Percentiles rank a stretch among this genome's conserved stretches.
Conservation (phyloP, 1,140 invertebrate genomes). For the Grapholita molesta region DNA sequence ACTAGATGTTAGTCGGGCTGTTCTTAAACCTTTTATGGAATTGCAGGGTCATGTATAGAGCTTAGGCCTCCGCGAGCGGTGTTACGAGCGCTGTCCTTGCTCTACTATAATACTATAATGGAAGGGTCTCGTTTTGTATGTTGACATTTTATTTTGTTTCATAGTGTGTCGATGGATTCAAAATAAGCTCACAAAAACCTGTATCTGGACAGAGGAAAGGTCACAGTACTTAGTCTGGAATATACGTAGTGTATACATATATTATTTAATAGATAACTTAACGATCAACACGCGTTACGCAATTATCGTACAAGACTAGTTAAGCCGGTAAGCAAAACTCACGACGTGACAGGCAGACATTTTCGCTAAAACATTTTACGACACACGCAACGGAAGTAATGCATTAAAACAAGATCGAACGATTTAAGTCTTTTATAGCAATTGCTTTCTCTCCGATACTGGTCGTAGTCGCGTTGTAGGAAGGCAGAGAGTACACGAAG, state of each 20-base stretch:
- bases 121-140: not conserved
- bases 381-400: not conserved
- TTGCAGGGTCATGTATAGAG: not conserved
- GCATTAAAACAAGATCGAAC: slow-evolving; percentile 9
- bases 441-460: slow-evolving; percentile 1
- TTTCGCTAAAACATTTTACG: not conserved
- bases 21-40: not conserved
- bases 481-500: not conserved
- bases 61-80: not conserved
- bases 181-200: too few relatives aligned
- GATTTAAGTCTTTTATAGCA: not conserved
- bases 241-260: too few relatives aligned
- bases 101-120: not conserved
- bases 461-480: not conserved
- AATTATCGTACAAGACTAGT: not conserved
- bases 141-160: not conserved
- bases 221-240: too few relatives aligned
- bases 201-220: too few relatives aligned
- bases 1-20: not conserved
- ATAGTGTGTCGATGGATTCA: not conserved
- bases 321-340: not conserved
- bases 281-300: not conserved
- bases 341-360: not conserved
- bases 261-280: not conserved
- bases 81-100: not conserved